Evolutionary conservation across 2,113 vertebrate genomes (phyloP).

Genomic region (Strigops habroptila): DNA sequence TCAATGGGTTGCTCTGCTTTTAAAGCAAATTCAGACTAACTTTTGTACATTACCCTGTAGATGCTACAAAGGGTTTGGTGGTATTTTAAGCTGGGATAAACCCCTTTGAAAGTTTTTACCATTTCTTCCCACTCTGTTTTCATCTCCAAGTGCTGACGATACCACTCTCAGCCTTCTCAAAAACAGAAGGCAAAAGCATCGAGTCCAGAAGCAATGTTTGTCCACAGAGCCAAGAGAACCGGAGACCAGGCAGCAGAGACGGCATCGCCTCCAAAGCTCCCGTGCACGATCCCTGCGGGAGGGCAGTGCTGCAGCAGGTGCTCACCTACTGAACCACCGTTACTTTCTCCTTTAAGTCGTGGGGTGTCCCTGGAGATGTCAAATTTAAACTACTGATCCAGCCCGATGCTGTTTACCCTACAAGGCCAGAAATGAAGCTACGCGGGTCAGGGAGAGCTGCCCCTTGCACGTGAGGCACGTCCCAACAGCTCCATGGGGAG

Average conservation of each 20-base stretch:
- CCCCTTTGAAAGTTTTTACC: background rate
- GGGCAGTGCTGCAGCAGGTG: accelerated
- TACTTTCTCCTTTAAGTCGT: background rate
- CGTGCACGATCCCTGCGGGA: accelerated
- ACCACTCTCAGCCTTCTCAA: background rate
- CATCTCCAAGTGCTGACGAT: background rate
- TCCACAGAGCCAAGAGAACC: background rate
- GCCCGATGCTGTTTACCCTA: accelerated
- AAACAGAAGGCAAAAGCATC: background rate
- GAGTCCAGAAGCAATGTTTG: background rate
- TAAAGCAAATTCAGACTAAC: background rate
- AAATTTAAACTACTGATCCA: accelerated
- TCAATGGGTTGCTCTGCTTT: background rate
- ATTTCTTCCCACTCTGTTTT: background rate
- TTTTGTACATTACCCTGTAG: background rate
- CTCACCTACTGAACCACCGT: background rate
- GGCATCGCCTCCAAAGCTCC: background rate
- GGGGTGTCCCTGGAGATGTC: background rate
- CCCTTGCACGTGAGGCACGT: background rate
- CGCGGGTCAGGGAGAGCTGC: accelerated
- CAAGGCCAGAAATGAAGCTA: accelerated
- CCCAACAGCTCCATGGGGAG: background rate
- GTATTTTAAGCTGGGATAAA: background rate
- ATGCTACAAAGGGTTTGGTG: too few species aligned
- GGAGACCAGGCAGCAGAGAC: background rate